A percentile compares a stretch with the other conserved stretches of the same genome.
Conservation (phyloP, 2,797 vertebrate species). For the Acipenser oxyrinchus region DNA sequence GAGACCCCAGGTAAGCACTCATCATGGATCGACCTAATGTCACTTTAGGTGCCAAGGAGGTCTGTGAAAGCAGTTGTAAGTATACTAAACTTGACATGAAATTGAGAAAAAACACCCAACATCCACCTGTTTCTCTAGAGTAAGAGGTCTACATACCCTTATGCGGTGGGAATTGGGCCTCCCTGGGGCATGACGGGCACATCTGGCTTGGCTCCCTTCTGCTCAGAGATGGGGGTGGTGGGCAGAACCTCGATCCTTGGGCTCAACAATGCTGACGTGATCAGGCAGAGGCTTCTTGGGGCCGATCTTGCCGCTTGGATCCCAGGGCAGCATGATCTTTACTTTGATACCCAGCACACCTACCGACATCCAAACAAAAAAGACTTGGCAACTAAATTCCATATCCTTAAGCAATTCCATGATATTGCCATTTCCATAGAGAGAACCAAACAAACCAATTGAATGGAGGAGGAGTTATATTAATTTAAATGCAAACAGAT, state of each 20-base stretch:
- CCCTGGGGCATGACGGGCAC: slow-evolving; percentile 85
- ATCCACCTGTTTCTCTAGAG: too few species aligned
- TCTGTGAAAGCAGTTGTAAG: too few species aligned
- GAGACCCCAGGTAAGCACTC: too few species aligned
- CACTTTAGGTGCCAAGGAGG: too few species aligned
- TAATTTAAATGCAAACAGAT: too few species aligned
- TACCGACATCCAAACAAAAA: slow-evolving; percentile 30
- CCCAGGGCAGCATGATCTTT: slow-evolving; percentile 98
- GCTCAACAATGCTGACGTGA: slow-evolving; percentile 95
- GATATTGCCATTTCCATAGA: too few species aligned
- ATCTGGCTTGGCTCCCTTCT: slow-evolving; percentile 93
- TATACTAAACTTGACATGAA: too few species aligned
- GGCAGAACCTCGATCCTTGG: slow-evolving; percentile 92
- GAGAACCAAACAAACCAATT: too few species aligned
- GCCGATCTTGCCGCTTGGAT: slow-evolving; percentile 93
- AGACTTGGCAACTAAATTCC: not conserved
- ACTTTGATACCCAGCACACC: slow-evolving; percentile 96
- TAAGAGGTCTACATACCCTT: slow-evolving; percentile 31
- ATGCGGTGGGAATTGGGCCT: slow-evolving; percentile 66
- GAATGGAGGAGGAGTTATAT: too few species aligned
- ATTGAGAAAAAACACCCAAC: too few species aligned
- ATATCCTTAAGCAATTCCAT: not conserved
- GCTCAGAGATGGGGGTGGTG: slow-evolving; percentile 91
- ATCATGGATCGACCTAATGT: too few species aligned
- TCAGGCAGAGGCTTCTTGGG: slow-evolving; percentile 98